Base-by-base conservation (phyloP, 2,888 invertebrate genomes). In the Abscondita cerata region DNA sequence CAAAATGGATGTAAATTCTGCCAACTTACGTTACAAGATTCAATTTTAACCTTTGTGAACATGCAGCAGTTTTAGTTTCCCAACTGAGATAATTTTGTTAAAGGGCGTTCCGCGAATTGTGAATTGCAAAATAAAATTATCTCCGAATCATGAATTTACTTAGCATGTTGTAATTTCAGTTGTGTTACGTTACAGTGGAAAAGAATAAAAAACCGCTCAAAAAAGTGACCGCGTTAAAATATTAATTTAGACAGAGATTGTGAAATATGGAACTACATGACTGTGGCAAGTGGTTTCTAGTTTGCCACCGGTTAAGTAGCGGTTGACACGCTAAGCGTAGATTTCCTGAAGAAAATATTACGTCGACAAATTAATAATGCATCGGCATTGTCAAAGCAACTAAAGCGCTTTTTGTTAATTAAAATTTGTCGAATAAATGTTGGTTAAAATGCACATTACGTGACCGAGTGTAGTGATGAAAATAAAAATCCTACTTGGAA, bases 221-320 rank as follows among this genome's bases (percentile, higher is more conserved):
- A 56, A 63, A 60, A 50, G 59, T 52, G 55, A 57, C 44, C 53
- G 62, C 59, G 25, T 65, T 76, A 64, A 77, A 77, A 75, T 75
- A 77, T 78, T 77, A 72, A 78, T 73, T 69, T 68, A 69, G 69
- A 74, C 74, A 76, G 75, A 75, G 77, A 77, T 78, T 78, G 77
- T 78, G 76, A 78, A 76, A 77, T 78, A 78, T 78, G 76, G 74
- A 73, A 73, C 72, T 68, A 75, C 73, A 75, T 75, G 76, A 74
- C 75, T 70, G 71, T 66, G 63, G 72, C 73, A 76, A 76, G 75
- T 73, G 74, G 72, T 66, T 69, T 60, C 67, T 62, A 68, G 68
- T 70, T 56, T 61, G 53, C 63, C 62, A 59, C 57, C 57, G 67
- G 62, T 67, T 68, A 72, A 72, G 64, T 69, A 68, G 67, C 62